Evolutionary conservation across 2,888 invertebrate species (phyloP), one percentile per base, ranked within the genome.

Genomic region (Drosophila pseudotalamancana): DNA sequence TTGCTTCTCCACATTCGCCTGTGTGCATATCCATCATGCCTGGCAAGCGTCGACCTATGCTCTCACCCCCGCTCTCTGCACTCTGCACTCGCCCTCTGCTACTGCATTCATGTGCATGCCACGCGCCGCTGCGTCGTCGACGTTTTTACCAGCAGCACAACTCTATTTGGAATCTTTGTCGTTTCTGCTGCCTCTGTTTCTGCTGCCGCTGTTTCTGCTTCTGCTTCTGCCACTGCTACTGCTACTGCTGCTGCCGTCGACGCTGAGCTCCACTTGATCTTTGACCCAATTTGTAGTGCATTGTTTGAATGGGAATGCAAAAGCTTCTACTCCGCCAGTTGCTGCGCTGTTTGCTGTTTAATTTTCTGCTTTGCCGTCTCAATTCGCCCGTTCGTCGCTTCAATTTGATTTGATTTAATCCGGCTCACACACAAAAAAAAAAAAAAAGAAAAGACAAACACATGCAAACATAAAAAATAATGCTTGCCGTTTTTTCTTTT

Each of bases 271-370:
- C 87, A 87, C 84, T 88, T 85, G 84, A 88, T 85, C 84, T 85
- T 85, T 85, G 84, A 88, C 84, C 84, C 83, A 85, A 88, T 88
- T 85, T 88, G 77, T 73, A 84, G 75, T 72, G 75, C 83, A 87
- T 84, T 87, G 86, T 86, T 83, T 80, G 72, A 66, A 70, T 73
- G 74, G 72, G 72, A 82, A 87, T 83, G 72, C 72, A 70, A 81
- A 84, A 88, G 72, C 74, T 79, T 71, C 65, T 42, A 55, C 75
- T 68, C 34, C 63, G 31, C 21, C 72, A 54, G 54, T 45, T 39
- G 16, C 37, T 34, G 54, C 76, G 21, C 67, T 29, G 54, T 49
- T 61, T 77, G 64, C 63, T 66, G 70, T 79, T 80, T 75, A 79
- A 80, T 80, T 80, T 79, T 75, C 75, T 75, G 79, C 77, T 80